These are phyloP conservation scores for Acleris holmiana DNA, from an alignment of 2,888 invertebrate genomes.

Conservation along the genomic window DNA sequence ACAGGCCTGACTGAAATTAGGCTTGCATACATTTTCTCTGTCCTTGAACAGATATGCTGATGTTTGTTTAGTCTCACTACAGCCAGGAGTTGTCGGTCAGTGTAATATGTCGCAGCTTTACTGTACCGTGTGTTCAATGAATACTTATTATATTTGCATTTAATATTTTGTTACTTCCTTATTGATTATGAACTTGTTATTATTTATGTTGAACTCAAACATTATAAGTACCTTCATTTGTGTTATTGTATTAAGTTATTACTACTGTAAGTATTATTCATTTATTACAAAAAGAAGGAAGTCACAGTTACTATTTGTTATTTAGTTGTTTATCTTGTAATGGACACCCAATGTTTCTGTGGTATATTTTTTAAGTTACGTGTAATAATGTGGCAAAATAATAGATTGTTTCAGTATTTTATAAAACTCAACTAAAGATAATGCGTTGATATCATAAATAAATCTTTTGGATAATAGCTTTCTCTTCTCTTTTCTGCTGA, in stretches of 20 bases:
- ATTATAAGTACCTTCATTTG: constrained; percentile 35
- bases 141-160: constrained; percentile 35
- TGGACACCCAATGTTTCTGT: constrained; percentile 26
- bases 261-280: constrained; percentile 36
- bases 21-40: background rate
- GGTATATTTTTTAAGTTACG: constrained; percentile 26
- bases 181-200: constrained; percentile 32
- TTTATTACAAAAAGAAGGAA: constrained; percentile 18
- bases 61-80: background rate
- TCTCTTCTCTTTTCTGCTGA: constrained; percentile 1
- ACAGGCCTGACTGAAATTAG: background rate
- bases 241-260: constrained; percentile 31
- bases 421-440: constrained; percentile 9
- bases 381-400: constrained; percentile 23
- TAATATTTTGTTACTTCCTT: constrained; percentile 30
- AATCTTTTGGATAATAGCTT: constrained; percentile 3
- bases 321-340: constrained; percentile 32
- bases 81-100: background rate
- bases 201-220: constrained; percentile 36
- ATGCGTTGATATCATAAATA: constrained; percentile 8
- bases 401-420: constrained; percentile 32
- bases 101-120: constrained; percentile 2
- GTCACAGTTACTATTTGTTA: constrained; percentile 38
- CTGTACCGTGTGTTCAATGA: constrained; percentile 35
- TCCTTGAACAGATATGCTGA: background rate